Evolutionary conservation across 2,888 invertebrate genomes (phyloP), one percentile per base, ranked within the genome.

Genomic region (Busseola fusca): DNA sequence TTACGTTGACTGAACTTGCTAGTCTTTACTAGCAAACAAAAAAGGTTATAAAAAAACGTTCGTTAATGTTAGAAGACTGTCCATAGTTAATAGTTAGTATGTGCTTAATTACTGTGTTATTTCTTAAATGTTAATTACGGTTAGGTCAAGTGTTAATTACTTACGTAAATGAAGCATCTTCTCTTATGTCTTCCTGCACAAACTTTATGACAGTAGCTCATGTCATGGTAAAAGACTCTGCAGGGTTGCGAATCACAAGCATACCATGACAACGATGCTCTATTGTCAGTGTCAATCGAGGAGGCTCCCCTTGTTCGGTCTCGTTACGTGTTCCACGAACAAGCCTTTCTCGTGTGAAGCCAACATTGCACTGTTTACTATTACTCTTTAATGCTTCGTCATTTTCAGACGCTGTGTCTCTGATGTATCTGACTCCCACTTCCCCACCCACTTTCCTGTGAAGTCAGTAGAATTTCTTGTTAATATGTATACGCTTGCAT

Each of bases 131-230:
- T 48, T 50, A 42, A 69, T 50, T n/a, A 42, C 25, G 30, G 21
- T 69, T 25, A 34, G 40, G 25, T 71, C 62, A 62, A 71, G 16
- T 54, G 37, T 18, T n/a, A 2, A 25, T 27, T 54, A 72, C 73
- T 64, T 64, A 57, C 64, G 56, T 48, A 21, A 54, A 12, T n/a
- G 10, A n/a, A 27, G 25, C 16, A 25, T 64, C 52, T 45, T 62
- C 14, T 59, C 42, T 34, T 3, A 25, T 21, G 34, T 60, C 42
- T 56, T 56, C 30, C 56, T 56, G 30, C 56, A 54, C 27, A 30
- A 56, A 30, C 4, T 30, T 9, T 56, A 56, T 1, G 27, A 30
- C 0, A 25, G 21, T 1, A 40, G 5, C 16, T 21, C 10, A 59
- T 40, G 1, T 42, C 6, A 2, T n/a, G 18, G 16, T 69, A 14